Base-by-base conservation (phyloP, 1,140 invertebrate genomes). In the Bombyx mandarina region DNA sequence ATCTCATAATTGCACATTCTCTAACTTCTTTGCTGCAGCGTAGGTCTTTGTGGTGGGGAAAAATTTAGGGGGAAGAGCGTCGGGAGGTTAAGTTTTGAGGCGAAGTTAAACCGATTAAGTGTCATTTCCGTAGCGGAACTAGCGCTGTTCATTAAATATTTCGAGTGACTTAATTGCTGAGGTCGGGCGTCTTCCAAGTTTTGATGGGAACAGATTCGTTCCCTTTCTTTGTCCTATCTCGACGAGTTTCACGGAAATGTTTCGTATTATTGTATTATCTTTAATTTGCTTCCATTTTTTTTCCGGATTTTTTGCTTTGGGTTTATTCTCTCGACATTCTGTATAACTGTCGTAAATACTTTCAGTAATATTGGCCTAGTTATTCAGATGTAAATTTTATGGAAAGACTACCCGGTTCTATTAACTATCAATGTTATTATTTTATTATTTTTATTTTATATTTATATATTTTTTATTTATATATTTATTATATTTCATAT, bases 81-180 rank as follows among this genome's bases (percentile, higher is more conserved):
- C 56, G 56, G 52, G 54, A 56, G 72, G 65, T 70, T 73, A 82
- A 83, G 81, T 86, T 86, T 82, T 78, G 73, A 78, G 81, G 75
- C 73, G 70, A 84, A 86, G 82, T 84, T 84, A 86, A 84, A 75
- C 75, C 79, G 81, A 86, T 86, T 86, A 86, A 84, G 78, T 86
- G 81, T 86, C 82, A 86, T 83, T 86, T 86, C 77, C 79, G 80
- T 69, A 70, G 69, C 73, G 76, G 71, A 82, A 86, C 81, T 84
- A 86, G 83, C 73, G 77, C 73, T 86, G 81, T 84, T 86, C 79
- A 86, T 86, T 86, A 86, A 83, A 86, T 86, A 84, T 84, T 84
- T 84, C 73, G 73, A 79, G 78, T 69, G 72, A 79, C 76, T 83
- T 86, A 83, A 84, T 83, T 82, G 79, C 73, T 70, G 71, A 82